Base-by-base conservation (phyloP, 1,140 invertebrate genomes). In the Coptotermes formosanus region DNA sequence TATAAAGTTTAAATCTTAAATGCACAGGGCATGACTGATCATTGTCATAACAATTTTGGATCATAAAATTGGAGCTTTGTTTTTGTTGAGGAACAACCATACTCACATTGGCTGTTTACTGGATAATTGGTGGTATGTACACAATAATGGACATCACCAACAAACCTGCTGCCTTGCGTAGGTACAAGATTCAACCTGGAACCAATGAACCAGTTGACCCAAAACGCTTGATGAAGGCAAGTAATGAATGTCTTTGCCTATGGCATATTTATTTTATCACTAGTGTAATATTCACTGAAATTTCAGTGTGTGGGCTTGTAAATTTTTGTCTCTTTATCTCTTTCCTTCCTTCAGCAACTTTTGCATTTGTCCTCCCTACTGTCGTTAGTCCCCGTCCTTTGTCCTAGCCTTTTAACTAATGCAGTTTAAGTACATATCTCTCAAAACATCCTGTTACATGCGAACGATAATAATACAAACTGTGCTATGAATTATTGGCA, bases 151-250 rank as follows among this genome's bases (percentile, higher is more conserved):
- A 97, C 89, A 85, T 96, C 44, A 96, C 95, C 30, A 95, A 95
- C 87, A 93, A 93, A 88, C 96, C 96, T 19, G 91, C 92, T 25
- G 93, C 93, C 87, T 89, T 97, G 64, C 91, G 95, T 21, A 92
- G 93, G 86, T 97, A 97, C 89, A 97, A 97, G 92, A 95, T 96
- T 88, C 96, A 97, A 89, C 95, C 95, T n/a, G 95, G 95, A 11
- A 96, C 95, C 82, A 96, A 96, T 90, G 94, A 95, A 88, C 95
- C 96, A 0, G 95, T 96, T 45, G 93, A 95, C 89, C 92, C 87
- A 6, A 90, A 89, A 86, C 92, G 92, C 87, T 90, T 95, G 25
- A 88, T 93, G 52, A 93, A 94, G 92, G 94, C 94, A 89, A 86
- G 83, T 82, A 44, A 59, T 84, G 11, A 23, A 55, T 85, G 45